phyloP scores from a whole-genome alignment of 2,797 vertebrate genomes.

The Benthosema pterotum region DNA sequence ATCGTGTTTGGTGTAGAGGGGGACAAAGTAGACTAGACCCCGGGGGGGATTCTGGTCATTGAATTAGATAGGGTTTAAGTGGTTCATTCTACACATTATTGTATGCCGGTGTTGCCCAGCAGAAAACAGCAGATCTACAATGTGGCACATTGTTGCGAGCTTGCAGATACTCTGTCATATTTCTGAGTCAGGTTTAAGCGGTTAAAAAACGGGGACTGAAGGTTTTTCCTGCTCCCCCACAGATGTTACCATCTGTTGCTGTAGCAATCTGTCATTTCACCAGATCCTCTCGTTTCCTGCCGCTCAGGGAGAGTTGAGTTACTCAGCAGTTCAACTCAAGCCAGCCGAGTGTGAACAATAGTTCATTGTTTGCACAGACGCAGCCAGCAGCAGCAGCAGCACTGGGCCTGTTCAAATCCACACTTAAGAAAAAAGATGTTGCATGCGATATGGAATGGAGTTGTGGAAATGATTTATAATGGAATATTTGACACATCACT shows the following conservation, averaged over 20 bases:
- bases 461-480: constrained; percentile 8
- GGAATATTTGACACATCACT: not conserved
- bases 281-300: not conserved
- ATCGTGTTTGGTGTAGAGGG: no score
- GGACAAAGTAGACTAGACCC: no score
- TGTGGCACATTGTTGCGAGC: no score
- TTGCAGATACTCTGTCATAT: no score
- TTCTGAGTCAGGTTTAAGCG: no score
- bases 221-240: not conserved
- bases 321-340: constrained; percentile 14
- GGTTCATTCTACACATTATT: no score
- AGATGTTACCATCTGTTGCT: constrained; percentile 1
- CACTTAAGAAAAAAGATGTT: constrained; percentile 4
- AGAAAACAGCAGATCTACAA: no score
- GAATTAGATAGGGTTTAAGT: no score
- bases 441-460: not conserved
- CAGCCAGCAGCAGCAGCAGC: constrained; percentile 3
- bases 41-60: no score
- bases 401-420: constrained; percentile 10
- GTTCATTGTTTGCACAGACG: constrained; percentile 42
- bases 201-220: no score
- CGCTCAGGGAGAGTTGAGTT: constrained; percentile 21
- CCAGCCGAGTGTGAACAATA: constrained; percentile 37
- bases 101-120: no score
- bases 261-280: not conserved